Percentiles rank a stretch among this genome's conserved stretches.
Evolutionary conservation across 2,797 vertebrate genomes (phyloP).

Genomic region (Gobionotothen gibberifrons): DNA sequence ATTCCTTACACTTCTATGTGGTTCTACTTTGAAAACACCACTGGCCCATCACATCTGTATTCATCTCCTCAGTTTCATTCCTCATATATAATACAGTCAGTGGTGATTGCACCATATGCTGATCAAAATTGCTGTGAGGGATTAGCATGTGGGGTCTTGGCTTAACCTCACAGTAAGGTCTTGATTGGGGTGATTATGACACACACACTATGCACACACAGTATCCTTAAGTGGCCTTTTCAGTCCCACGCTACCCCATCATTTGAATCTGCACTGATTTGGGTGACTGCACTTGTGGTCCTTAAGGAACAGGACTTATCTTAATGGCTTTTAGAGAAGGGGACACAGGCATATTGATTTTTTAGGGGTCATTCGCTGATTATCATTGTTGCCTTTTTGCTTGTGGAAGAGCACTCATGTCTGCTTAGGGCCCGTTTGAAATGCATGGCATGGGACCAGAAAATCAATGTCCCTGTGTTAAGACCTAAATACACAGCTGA

Average conservation of each 20-base stretch:
- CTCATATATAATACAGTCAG: neutral
- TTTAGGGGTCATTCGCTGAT: slow-evolving; percentile 47
- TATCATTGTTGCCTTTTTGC: slow-evolving; percentile 46
- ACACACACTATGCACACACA: slow-evolving; percentile 24
- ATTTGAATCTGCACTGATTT: slow-evolving; percentile 60
- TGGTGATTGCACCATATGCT: slow-evolving; percentile 57
- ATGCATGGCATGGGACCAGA: slow-evolving; percentile 60
- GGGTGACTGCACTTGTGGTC: slow-evolving; percentile 65
- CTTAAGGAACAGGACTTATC: slow-evolving; percentile 64
- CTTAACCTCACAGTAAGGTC: slow-evolving; percentile 59
- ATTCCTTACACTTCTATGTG: neutral
- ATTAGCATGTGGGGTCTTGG: slow-evolving; percentile 57
- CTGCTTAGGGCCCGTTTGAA: slow-evolving; percentile 50
- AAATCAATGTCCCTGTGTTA: slow-evolving; percentile 67
- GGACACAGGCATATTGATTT: slow-evolving; percentile 50
- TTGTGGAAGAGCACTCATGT: slow-evolving; percentile 43
- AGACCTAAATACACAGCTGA: slow-evolving; percentile 71
- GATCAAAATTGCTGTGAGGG: slow-evolving; percentile 58
- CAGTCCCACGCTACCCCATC: slow-evolving; percentile 39
- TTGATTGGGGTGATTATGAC: slow-evolving; percentile 74
- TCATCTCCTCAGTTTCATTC: neutral
- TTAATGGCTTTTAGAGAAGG: slow-evolving; percentile 61
- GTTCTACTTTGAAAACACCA: neutral
- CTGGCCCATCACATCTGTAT: neutral
- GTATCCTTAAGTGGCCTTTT: slow-evolving; percentile 62